These are phyloP conservation scores for Epirrita christyi DNA, from an alignment of 2,888 invertebrate species.

Conservation along the genomic window DNA sequence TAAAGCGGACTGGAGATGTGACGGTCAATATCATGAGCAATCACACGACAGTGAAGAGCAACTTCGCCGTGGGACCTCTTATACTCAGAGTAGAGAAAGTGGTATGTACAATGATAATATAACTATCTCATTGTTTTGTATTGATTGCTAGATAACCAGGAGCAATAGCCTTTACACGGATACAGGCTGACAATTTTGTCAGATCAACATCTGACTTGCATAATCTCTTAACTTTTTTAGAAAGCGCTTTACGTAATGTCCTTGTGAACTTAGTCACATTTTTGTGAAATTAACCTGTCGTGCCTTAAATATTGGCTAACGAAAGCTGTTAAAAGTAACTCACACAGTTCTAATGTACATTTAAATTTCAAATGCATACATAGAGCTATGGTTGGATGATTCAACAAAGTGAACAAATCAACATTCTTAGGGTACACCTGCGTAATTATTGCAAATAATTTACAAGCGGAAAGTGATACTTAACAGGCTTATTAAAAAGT, in stretches of 20 bases:
- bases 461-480: conserved; percentile 17
- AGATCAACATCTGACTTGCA: conserved; percentile 22
- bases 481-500: no score
- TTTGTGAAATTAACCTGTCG: conserved; percentile 6
- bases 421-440: conserved; percentile 12
- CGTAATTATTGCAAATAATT: conserved; percentile 8
- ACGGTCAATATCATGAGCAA: conserved; percentile 91
- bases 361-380: no score
- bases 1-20: conserved; percentile 92
- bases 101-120: conserved; percentile 62
- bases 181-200: conserved; percentile 13
- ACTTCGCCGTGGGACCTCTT: conserved; percentile 92
- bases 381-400: conserved; percentile 14
- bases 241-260: conserved; percentile 32
- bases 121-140: conserved; percentile 21
- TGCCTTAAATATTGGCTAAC: not conserved
- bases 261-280: conserved; percentile 19
- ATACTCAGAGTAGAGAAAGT: conserved; percentile 92
- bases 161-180: conserved; percentile 16
- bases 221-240: conserved; percentile 31
- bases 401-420: conserved; percentile 15
- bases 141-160: conserved; percentile 3
- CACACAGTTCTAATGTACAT: no score
- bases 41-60: conserved; percentile 92
- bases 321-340: no score